Evolutionary conservation across 2,797 vertebrate genomes (phyloP).

Genomic region (Euthynnus affinis): DNA sequence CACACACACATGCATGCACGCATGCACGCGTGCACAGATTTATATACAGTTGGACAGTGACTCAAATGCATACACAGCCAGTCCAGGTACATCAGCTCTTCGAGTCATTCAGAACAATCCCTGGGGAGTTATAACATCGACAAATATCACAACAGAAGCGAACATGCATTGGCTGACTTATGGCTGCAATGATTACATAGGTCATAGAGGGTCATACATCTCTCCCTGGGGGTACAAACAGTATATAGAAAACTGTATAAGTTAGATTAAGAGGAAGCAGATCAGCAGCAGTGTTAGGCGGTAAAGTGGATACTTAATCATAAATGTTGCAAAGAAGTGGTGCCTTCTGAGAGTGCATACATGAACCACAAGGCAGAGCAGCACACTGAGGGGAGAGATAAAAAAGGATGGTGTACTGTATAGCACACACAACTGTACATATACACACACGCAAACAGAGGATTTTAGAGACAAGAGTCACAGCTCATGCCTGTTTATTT

Average conservation of each 20-base stretch:
- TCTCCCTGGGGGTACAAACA: slow-evolving; percentile 25
- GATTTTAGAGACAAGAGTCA: not conserved
- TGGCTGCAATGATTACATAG: slow-evolving; percentile 64
- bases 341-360: slow-evolving; percentile 29
- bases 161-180: slow-evolving; percentile 47
- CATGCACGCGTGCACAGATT: slow-evolving; percentile 9
- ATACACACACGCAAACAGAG: not conserved
- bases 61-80: slow-evolving; percentile 17
- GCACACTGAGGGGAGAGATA: slow-evolving; percentile 22
- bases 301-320: slow-evolving; percentile 72
- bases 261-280: slow-evolving; percentile 49
- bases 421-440: slow-evolving; percentile 3
- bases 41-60: slow-evolving; percentile 11
- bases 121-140: slow-evolving; percentile 37
- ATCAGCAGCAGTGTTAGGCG: slow-evolving; percentile 38
- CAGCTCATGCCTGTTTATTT: not conserved
- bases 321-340: slow-evolving; percentile 41
- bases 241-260: slow-evolving; percentile 41
- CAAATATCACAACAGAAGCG: slow-evolving; percentile 36
- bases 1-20: slow-evolving; percentile 26
- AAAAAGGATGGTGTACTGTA: not conserved
- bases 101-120: slow-evolving; percentile 39
- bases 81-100: slow-evolving; percentile 15
- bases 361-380: slow-evolving; percentile 19
- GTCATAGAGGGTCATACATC: slow-evolving; percentile 46